Conservation (phyloP, 2,888 invertebrate species). For the Dugesia japonica region DNA sequence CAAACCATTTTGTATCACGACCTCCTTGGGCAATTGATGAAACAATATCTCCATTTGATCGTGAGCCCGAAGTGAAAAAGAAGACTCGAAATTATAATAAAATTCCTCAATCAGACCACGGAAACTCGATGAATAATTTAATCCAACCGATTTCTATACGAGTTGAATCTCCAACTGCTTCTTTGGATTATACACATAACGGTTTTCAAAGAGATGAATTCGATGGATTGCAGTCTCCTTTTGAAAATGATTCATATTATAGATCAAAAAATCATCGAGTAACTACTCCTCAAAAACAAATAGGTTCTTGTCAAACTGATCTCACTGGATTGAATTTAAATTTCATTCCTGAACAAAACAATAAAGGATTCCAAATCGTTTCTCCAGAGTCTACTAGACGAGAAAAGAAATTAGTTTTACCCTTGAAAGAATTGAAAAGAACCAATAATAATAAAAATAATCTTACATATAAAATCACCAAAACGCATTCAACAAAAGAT, state of each 20-base stretch:
- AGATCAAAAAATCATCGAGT: not conserved
- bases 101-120: not conserved
- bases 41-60: not conserved
- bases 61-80: not conserved
- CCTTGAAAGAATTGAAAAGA: not conserved
- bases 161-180: not conserved
- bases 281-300: not conserved
- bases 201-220: not conserved
- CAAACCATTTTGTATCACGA: not conserved
- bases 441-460: not conserved
- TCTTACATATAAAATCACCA: not conserved
- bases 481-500: not conserved
- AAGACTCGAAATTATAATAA: not conserved
- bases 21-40: not conserved
- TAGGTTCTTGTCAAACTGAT: not conserved
- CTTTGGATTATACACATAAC: not conserved
- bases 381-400: not conserved
- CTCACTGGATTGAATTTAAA: not conserved
- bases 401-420: not conserved
- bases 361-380: not conserved
- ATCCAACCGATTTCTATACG: not conserved
- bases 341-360: not conserved
- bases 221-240: not conserved
- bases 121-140: not conserved
- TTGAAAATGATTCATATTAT: not conserved